These are phyloP conservation scores for Petromus typicus DNA, from an alignment of 2,113 vertebrate species.

Conservation along the genomic window DNA sequence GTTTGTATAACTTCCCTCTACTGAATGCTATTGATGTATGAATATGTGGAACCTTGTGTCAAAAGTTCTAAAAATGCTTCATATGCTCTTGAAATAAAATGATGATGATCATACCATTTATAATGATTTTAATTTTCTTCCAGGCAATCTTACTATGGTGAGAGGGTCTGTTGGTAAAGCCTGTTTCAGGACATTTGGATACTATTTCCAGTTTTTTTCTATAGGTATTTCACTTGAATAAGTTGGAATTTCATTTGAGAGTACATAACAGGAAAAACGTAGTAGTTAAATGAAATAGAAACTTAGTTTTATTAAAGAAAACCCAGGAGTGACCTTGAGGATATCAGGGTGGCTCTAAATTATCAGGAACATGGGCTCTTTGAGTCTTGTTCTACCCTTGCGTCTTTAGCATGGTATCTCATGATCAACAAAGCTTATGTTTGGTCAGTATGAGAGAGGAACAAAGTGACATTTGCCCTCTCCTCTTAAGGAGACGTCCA, in stretches of 20 bases:
- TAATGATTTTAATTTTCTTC: constrained; percentile 31
- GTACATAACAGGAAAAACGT: not conserved
- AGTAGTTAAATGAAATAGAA: not conserved
- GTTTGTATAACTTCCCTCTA: not conserved
- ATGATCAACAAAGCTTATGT: not conserved
- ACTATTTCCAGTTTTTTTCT: constrained; percentile 17
- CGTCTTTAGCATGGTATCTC: not conserved
- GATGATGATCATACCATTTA: not conserved
- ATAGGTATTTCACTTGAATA: not conserved
- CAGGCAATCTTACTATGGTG: not conserved
- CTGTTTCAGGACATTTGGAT: not conserved
- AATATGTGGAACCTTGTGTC: not conserved
- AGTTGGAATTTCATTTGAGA: not conserved
- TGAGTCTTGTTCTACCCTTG: not conserved
- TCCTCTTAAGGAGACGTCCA: not conserved
- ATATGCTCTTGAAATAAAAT: constrained; percentile 44
- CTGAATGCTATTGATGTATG: not conserved
- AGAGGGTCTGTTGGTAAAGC: not conserved
- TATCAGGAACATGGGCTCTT: not conserved
- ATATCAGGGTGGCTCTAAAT: too few relatives aligned
- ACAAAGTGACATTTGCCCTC: not conserved
- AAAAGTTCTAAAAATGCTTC: not conserved
- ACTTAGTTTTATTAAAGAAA: constrained; percentile 13
- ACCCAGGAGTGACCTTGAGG: too few relatives aligned
- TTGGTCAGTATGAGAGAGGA: not conserved